Base-by-base conservation (phyloP, 2,888 invertebrate species). In the Apotomis betuletana region DNA sequence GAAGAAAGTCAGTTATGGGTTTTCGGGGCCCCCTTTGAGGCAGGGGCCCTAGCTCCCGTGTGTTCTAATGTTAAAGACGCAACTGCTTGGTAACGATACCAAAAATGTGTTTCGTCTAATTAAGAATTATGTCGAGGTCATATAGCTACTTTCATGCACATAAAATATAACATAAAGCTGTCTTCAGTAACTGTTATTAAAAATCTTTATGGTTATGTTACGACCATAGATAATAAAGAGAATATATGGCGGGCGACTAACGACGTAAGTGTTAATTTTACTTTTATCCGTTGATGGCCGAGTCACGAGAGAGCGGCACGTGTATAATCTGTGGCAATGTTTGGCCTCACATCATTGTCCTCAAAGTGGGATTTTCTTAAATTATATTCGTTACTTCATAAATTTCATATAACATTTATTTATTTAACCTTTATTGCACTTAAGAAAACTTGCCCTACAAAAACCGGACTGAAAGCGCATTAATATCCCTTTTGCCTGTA, bases 241-340 rank as follows among this genome's bases (percentile, higher is more conserved):
- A 44, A 44, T 44, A 64, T 64, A 57, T 46, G 57, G 46, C 57
- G 46, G 65, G 54, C 58, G 44, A 65, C 65, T 65, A 65, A 65
- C 65, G 57, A 65, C 65, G 69, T 61, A 57, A 69, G 62, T 69
- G 62, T 62, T 62, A 69, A 62, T 57, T 46, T 62, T 46, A 61
- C 68, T 69, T 69, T 69, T 62, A 69, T 69, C 62, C 13, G 36
- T 13, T 57, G 55, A 69, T 62, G 46, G 62, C 15, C 12, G 38
- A 62, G 62, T 69, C 69, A 69, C 62, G 69, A 69, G 49, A 36
- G 12, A 5, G 27, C 49, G 46, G 62, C 69, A 57, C 69, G 69
- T 62, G 69, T 62, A 65, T 57, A 5, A 44, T 62, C 55, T 55
- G 62, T 62, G 69, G 61, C 27, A 27, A 27, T 2, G 27, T 27